Evolutionary conservation across 2,113 vertebrate species (phyloP), one percentile per base, ranked within the genome.

Genomic region (Hypomesus transpacificus): DNA sequence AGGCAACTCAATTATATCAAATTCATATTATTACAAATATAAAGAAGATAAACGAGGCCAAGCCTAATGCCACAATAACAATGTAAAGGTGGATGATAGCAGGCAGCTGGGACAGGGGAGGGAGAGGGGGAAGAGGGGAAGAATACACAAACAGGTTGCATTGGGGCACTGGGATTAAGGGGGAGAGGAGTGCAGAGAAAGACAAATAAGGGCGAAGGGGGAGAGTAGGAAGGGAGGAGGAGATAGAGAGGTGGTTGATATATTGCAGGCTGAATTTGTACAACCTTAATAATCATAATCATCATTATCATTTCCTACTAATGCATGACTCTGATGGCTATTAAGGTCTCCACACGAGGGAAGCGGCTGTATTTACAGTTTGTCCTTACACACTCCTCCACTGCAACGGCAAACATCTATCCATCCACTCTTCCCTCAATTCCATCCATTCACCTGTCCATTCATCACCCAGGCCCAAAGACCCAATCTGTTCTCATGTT

Each of bases 131-230:
- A n/a, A 57, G 71, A 77, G 81, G 82, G 75, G 74, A 75, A 84
- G 80, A 88, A 85, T 88, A 84, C 85, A 90, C 85, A 89, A 87
- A 88, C 88, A 89, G 83, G 89, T 89, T 88, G 85, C 78, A 74
- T 67, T 70, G 79, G 74, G 85, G 77, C 85, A 82, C 85, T 75
- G 86, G 86, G 86, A 88, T 85, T 82, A 74, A 70, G 31, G 31
- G 21, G 46, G 71, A 68, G 70, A 70, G 74, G 66, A 46, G 39
- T 46, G 39, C 31, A 34, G 73, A 13, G 66, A 16, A 14, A 20
- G 24, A 11, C 56, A 69, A 21, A 13, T 13, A 7, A 50, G 68
- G 54, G 31, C 16, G 14, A 18, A 31, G 14, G 0, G 71, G 76
- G 74, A 67, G 66, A 59, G 74, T 68, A 52, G 57, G 57, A 60